Conservation (phyloP, 2,888 invertebrate species). For the Pilophorus perplexus region DNA sequence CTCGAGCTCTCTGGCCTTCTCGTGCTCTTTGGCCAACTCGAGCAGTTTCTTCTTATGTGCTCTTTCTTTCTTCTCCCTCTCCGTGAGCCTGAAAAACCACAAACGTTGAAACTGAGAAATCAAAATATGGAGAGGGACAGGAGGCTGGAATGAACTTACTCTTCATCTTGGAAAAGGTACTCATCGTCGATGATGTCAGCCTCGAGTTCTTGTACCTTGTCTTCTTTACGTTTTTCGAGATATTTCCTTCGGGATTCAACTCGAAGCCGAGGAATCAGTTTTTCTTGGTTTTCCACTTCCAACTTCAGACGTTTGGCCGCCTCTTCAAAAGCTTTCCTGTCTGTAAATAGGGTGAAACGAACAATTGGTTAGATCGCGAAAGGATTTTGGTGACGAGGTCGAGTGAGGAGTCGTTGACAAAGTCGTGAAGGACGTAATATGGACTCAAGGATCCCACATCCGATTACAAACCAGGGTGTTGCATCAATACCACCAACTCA, state of each 20-base stretch:
- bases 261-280: constrained; percentile 81
- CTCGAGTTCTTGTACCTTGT: constrained; percentile 93
- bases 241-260: constrained; percentile 91
- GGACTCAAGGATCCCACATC: too few species aligned
- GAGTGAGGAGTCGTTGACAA: too few species aligned
- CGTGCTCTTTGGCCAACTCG: constrained; percentile 90
- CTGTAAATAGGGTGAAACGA: too few species aligned
- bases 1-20: constrained; percentile 88
- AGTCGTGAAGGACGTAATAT: too few species aligned
- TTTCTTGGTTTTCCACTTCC: constrained; percentile 74
- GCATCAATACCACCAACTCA: neutral
- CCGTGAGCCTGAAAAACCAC: constrained; percentile 67
- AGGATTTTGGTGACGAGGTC: too few species aligned
- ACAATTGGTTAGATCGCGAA: too few species aligned
- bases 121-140: neutral
- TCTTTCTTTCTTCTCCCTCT: constrained; percentile 77
- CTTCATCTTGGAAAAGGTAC: constrained; percentile 83
- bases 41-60: constrained; percentile 88
- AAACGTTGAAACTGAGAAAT: neutral
- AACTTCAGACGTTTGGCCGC: constrained; percentile 86
- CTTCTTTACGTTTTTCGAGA: constrained; percentile 91
- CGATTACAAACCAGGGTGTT: neutral
- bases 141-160: constrained; percentile 60
- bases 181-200: constrained; percentile 95
- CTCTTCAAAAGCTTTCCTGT: constrained; percentile 74